Evolutionary conservation across 2,888 invertebrate genomes (phyloP), one percentile per base, ranked within the genome.

Genomic region (Philonicus albiceps): DNA sequence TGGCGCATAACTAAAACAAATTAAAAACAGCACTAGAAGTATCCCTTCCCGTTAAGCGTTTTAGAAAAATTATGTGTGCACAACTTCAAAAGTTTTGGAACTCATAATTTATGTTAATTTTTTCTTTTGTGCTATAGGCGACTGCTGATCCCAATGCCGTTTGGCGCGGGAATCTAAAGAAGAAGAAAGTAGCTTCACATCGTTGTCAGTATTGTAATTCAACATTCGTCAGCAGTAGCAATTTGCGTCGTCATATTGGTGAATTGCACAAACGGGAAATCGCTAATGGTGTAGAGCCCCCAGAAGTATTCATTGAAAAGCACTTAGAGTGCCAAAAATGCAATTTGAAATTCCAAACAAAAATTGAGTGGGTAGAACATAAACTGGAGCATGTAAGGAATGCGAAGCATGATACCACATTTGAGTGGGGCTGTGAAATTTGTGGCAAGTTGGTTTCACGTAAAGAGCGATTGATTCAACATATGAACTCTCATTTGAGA

Each of bases 381-480:
- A 92, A 92, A 88, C 90, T 92, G 34, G 89, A 89, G 2, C 92
- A 92, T 88, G 92, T 92, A 0, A 90, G 91, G 40, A 89, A 90
- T 11, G 91, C 91, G 87, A 91, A 91, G 87, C 91, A 91, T 5
- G 91, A 90, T 74, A 91, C 91, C 34, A 91, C 92, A 87, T 92
- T 91, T 89, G 92, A 92, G 86, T 92, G 92, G 92, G 91, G 91
- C 86, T 92, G 92, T 88, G 92, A 92, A 86, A 89, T 92, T 75
- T 92, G 92, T 86, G 91, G 92, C 43, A 91, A 91, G 75, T 91
- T 92, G 87, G 90, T 92, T 84, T 92, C 92, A 34, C 91, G 92
- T 53, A 92, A 92, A 80, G 92, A 92, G 88, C 91, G 92, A 87
- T 89, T 92, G 16, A 90, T 92, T 78, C 92, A 92, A 89, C 92